Percentiles rank a stretch among this genome's conserved stretches.
These are phyloP conservation scores for Dipodomys stephensi DNA, from an alignment of 2,113 vertebrate species.

Conservation along the genomic window DNA sequence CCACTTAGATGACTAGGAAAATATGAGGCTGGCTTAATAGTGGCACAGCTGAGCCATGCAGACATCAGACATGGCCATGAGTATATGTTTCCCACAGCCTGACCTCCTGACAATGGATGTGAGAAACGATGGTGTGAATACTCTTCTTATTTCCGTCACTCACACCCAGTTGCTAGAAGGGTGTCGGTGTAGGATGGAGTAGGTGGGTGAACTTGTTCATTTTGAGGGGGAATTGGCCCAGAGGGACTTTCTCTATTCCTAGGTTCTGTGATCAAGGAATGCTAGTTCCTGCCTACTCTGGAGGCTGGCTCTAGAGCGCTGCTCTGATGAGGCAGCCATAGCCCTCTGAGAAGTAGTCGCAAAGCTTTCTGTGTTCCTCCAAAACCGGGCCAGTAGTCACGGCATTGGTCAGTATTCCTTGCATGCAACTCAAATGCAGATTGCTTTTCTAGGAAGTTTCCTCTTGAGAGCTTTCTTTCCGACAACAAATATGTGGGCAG, in stretches of 20 bases:
- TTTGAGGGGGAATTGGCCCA: rapidly evolving
- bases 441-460: slow-evolving; percentile 23
- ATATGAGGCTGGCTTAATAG: background rate
- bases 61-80: rapidly evolving
- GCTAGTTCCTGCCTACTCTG: background rate
- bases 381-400: rapidly evolving
- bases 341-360: background rate
- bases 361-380: background rate
- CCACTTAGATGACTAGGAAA: background rate
- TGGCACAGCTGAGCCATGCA: slow-evolving; percentile 30
- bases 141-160: background rate
- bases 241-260: background rate
- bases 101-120: background rate
- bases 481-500: background rate
- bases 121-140: background rate
- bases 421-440: background rate
- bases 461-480: background rate
- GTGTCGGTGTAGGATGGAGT: background rate
- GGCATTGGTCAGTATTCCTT: background rate
- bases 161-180: background rate
- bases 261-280: background rate
- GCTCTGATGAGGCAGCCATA: rapidly evolving
- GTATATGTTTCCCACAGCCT: background rate
- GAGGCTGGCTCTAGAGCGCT: background rate
- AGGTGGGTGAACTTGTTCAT: background rate